Evolutionary conservation across 2,113 vertebrate genomes (phyloP).

Genomic region (Vulpes lagopus): DNA sequence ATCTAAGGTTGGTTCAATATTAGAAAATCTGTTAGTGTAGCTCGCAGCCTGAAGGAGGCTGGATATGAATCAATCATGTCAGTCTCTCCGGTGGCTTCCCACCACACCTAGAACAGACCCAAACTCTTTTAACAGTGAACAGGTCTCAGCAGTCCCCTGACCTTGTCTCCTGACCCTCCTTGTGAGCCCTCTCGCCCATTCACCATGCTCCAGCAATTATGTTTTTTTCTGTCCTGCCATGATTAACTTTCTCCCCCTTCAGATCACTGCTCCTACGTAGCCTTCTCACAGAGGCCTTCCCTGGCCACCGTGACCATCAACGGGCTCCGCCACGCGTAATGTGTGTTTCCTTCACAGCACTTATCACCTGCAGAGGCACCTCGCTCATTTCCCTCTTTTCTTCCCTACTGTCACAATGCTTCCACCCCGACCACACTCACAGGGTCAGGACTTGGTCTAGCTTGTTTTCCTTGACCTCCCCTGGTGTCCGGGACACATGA

Average conservation of each 20-base stretch:
- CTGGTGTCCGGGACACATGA: neutral
- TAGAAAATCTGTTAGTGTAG: neutral
- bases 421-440: neutral
- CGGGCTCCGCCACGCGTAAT: rapidly evolving
- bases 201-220: neutral
- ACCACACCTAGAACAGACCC: neutral
- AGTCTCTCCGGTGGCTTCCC: neutral
- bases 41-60: neutral
- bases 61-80: too few relatives aligned
- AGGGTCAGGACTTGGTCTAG: neutral
- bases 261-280: neutral
- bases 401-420: neutral
- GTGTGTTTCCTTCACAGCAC: neutral
- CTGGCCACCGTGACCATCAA: neutral
- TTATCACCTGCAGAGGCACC: neutral
- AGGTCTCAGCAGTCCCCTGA: neutral
- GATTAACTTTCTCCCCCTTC: neutral
- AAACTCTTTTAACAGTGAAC: neutral
- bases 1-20: neutral
- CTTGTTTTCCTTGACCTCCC: neutral
- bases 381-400: neutral
- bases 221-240: neutral
- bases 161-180: too few relatives aligned
- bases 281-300: neutral
- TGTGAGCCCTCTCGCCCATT: neutral